Evolutionary conservation across 1,140 invertebrate species (phyloP).

Genomic region (Acromyrmex heyeri): DNA sequence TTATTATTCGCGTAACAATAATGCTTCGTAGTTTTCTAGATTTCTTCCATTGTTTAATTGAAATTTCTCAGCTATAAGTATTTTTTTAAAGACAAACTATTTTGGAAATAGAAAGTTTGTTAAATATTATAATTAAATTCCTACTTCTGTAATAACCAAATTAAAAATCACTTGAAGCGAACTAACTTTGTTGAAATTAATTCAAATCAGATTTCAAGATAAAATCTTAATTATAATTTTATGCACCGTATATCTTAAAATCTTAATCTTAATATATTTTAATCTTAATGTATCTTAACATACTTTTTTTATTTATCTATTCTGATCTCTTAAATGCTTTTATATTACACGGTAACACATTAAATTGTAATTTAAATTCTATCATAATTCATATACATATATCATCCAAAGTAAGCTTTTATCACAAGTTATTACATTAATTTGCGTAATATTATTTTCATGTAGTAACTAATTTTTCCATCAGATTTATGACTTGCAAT

Average conservation of each 20-base stretch:
- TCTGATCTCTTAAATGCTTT: background rate
- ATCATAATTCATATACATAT: background rate
- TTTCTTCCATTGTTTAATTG: background rate
- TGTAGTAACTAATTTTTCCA: background rate
- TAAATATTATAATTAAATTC: constrained; percentile 8
- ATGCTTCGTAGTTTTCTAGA: background rate
- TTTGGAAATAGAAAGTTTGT: background rate
- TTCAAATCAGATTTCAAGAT: background rate
- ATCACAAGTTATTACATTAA: constrained; percentile 3
- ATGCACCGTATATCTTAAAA: background rate
- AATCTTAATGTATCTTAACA: background rate
- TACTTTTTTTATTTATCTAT: constrained; percentile 2
- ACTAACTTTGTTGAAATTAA: background rate
- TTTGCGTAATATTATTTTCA: background rate
- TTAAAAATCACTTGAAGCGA: background rate
- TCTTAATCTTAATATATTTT: too few species aligned
- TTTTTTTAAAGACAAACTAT: background rate
- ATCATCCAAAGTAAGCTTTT: background rate
- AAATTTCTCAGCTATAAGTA: background rate
- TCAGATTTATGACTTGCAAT: constrained; percentile 33
- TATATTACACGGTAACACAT: background rate
- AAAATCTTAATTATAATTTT: constrained; percentile 9
- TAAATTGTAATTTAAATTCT: background rate
- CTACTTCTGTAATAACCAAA: background rate
- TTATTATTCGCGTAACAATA: constrained; percentile 5